phyloP scores from a whole-genome alignment of 2,113 vertebrate genomes.

The Ophthalmolycus amberensis region DNA sequence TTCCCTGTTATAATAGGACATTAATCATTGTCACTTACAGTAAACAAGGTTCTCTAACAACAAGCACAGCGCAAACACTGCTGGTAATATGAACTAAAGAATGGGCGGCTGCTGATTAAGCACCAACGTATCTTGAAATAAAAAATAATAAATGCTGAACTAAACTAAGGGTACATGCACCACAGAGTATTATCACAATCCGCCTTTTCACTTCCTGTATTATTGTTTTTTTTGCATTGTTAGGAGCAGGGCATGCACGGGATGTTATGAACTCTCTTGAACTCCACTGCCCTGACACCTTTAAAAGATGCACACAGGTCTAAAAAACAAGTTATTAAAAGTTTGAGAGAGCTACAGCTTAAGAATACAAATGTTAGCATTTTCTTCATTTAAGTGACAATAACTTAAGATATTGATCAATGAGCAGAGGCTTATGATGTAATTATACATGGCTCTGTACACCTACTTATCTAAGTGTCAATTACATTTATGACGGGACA shows the following conservation, averaged over 20 bases:
- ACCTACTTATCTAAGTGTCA: background rate
- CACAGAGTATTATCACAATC: background rate
- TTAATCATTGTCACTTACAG: background rate
- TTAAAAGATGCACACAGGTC: background rate
- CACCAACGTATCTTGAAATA: background rate
- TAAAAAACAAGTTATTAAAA: background rate
- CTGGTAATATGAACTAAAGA: background rate
- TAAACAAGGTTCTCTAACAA: background rate
- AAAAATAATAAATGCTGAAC: background rate
- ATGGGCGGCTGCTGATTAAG: background rate
- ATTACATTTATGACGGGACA: background rate
- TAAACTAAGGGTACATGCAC: background rate
- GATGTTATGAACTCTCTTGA: constrained; percentile 7
- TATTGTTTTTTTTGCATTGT: background rate
- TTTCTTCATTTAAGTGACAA: background rate
- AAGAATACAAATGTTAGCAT: background rate
- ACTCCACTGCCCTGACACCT: background rate
- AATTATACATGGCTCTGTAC: background rate
- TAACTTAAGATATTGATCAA: background rate
- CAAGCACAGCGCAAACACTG: background rate
- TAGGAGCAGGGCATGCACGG: background rate
- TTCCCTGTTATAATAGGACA: background rate
- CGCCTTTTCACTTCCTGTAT: background rate
- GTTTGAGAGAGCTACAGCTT: background rate
- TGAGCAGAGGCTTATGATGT: background rate